phyloP scores from a whole-genome alignment of 2,888 invertebrate genomes.

The Portevinia maculata region DNA sequence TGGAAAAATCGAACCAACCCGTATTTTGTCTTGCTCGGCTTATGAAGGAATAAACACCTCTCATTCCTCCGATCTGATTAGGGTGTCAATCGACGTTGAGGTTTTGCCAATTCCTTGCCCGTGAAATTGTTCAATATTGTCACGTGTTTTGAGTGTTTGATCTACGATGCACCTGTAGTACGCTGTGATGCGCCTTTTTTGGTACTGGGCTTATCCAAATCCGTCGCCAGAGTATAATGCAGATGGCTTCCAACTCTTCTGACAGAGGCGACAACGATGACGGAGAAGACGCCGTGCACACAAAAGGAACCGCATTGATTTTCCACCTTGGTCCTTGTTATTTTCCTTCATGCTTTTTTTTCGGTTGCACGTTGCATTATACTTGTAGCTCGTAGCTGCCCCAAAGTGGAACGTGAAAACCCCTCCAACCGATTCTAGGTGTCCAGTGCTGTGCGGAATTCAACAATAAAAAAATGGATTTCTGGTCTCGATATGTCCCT shows the following conservation, averaged over 20 bases:
- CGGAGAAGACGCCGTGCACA: constrained; percentile 42
- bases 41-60: constrained; percentile 10
- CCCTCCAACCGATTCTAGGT: constrained; percentile 58
- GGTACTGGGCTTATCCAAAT: constrained; percentile 65
- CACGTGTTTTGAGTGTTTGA: constrained; percentile 61
- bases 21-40: neutral
- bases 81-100: constrained; percentile 57
- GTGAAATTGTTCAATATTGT: constrained; percentile 71
- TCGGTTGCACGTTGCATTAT: neutral
- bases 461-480: constrained; percentile 68
- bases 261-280: constrained; percentile 29
- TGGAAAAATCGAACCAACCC: constrained; percentile 1
- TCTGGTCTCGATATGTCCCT: constrained; percentile 48
- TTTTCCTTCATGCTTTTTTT: constrained; percentile 16
- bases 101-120: constrained; percentile 63
- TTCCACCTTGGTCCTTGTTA: constrained; percentile 68
- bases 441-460: constrained; percentile 59
- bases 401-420: constrained; percentile 33
- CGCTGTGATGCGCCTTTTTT: constrained; percentile 52
- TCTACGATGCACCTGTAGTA: constrained; percentile 50
- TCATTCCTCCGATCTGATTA: constrained; percentile 46
- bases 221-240: constrained; percentile 56
- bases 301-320: constrained; percentile 72
- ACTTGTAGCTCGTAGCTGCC: neutral
- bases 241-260: constrained; percentile 13